Conservation (phyloP, 2,888 invertebrate species). For the Lochmaea capreae region DNA sequence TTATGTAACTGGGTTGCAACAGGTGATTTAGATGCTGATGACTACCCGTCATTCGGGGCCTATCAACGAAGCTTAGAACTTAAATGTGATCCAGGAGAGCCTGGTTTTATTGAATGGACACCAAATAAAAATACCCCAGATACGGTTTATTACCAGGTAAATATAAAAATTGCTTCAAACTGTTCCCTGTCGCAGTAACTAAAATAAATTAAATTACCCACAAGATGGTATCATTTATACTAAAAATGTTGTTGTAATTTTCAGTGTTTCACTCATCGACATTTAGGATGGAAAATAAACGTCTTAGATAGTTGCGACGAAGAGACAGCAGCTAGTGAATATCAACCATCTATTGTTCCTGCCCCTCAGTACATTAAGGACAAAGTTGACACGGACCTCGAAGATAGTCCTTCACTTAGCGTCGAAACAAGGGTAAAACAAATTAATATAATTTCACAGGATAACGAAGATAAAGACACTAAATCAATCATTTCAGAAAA, state of each 20-base stretch:
- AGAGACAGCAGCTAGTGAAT: constrained; percentile 68
- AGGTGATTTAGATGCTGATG: constrained; percentile 80
- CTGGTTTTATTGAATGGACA: constrained; percentile 88
- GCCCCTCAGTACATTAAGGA: constrained; percentile 58
- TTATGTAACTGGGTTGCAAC: constrained; percentile 91
- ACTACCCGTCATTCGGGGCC: constrained; percentile 88
- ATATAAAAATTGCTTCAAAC: not conserved
- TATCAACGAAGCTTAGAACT: constrained; percentile 87
- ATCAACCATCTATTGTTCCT: constrained; percentile 65
- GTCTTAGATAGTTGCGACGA: constrained; percentile 85
- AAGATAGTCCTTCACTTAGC: constrained; percentile 68
- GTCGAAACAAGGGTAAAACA: constrained; percentile 60
- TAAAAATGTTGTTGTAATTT: constrained; percentile 54
- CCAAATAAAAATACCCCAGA: constrained; percentile 89
- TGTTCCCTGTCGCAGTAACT: no score
- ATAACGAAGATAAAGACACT: constrained; percentile 53
- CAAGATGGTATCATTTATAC: not conserved
- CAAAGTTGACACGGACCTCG: constrained; percentile 65
- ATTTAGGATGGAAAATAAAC: constrained; percentile 96
- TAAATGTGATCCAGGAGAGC: constrained; percentile 85
- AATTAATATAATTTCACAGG: constrained; percentile 55
- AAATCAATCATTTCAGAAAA: constrained; percentile 56
- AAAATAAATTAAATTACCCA: no score
- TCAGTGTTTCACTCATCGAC: constrained; percentile 92
- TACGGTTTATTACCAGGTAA: constrained; percentile 91